phyloP scores from a whole-genome alignment of 2,797 vertebrate genomes.

The Nannoperca australis region DNA sequence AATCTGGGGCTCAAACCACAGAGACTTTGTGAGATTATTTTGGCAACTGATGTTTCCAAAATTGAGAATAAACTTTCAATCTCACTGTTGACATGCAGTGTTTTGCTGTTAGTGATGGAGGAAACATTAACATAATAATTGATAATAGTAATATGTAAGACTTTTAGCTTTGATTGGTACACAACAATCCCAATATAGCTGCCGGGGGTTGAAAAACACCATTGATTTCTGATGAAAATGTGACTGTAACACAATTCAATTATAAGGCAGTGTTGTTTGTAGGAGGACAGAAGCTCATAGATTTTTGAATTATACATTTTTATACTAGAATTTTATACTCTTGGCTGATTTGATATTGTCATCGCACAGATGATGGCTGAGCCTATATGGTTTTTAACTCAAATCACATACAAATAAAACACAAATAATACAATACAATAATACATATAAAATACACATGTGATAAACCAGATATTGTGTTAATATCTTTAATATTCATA shows the following conservation, averaged over 20 bases:
- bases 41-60: neutral
- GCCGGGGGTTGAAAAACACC: neutral
- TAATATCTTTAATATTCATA: slow-evolving; percentile 88
- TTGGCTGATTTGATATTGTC: neutral
- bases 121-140: neutral
- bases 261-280: neutral
- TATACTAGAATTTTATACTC: neutral
- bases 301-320: neutral
- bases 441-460: slow-evolving; percentile 36
- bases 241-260: neutral
- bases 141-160: no score
- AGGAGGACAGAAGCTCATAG: neutral
- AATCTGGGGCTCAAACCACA: neutral
- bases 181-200: neutral
- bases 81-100: neutral
- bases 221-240: neutral
- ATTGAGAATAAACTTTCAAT: neutral
- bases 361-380: neutral
- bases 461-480: slow-evolving; percentile 66
- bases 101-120: neutral
- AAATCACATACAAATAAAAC: neutral
- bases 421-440: no score
- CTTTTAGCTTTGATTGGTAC: no score
- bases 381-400: neutral
- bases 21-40: neutral